A percentile compares a stretch with the other conserved stretches of the same genome.
phyloP scores from a whole-genome alignment of 2,888 invertebrate genomes.

The Eristalinus aeneus region DNA sequence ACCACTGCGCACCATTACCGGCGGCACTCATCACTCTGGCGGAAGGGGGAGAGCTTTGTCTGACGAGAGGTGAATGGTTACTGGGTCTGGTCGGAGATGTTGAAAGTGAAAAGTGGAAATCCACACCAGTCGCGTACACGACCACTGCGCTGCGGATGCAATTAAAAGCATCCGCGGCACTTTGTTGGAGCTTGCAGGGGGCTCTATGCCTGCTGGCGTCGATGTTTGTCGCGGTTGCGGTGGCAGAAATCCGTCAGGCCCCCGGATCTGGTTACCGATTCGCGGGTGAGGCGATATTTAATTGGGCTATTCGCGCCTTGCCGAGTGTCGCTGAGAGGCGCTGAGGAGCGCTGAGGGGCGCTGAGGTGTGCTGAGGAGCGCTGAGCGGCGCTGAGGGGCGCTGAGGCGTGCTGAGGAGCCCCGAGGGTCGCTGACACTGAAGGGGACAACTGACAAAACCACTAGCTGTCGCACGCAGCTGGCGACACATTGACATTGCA shows the following conservation, averaged over 20 bases:
- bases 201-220: not conserved
- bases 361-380: too few species aligned
- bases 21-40: not conserved
- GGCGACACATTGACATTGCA: not conserved
- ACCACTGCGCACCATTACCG: not conserved
- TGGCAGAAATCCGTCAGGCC: not conserved
- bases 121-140: constrained; percentile 1
- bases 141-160: constrained; percentile 1
- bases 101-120: constrained; percentile 28
- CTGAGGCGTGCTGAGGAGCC: too few species aligned
- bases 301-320: not conserved
- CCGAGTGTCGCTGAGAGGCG: too few species aligned
- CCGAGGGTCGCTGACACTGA: constrained; percentile 48
- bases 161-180: constrained; percentile 20
- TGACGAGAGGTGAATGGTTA: constrained; percentile 4
- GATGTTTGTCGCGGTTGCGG: constrained; percentile 22
- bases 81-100: not conserved
- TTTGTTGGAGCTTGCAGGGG: not conserved
- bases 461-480: not conserved
- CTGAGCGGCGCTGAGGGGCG: too few species aligned
- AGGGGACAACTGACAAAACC: constrained; percentile 10
- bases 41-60: not conserved
- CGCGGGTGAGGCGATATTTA: not conserved
- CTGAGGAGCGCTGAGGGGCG: too few species aligned
- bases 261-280: constrained; percentile 3